Conservation (phyloP, 2,888 invertebrate genomes). For the Chydorus sphaericus region DNA sequence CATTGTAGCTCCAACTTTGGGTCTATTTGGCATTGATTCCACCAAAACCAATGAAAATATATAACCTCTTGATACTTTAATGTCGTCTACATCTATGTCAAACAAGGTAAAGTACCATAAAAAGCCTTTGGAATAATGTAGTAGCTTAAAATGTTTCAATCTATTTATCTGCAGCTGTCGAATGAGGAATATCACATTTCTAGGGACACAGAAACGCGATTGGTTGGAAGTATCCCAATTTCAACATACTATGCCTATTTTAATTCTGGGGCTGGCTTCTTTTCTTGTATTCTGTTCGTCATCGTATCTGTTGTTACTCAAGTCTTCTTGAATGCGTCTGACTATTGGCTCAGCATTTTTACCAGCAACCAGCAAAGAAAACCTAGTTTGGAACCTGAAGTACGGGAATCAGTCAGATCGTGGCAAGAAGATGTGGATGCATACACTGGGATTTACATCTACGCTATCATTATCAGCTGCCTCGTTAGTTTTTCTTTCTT, state of each 20-base stretch:
- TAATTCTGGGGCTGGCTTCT: constrained; percentile 46
- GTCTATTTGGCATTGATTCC: neutral
- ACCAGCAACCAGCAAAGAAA: neutral
- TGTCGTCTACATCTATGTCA: too few species aligned
- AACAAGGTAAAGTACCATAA: too few species aligned
- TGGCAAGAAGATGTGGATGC: constrained; percentile 7
- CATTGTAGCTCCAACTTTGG: too few species aligned
- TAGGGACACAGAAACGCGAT: constrained; percentile 12
- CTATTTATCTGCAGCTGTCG: too few species aligned
- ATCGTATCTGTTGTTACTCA: constrained; percentile 44
- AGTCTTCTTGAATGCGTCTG: constrained; percentile 42
- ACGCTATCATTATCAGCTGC: constrained; percentile 27
- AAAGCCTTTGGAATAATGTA: too few species aligned
- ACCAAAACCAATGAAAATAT: neutral
- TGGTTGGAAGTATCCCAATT: constrained; percentile 20
- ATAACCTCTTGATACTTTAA: too few species aligned
- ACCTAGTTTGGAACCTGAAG: too few species aligned
- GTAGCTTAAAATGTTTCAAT: neutral
- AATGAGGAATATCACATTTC: too few species aligned
- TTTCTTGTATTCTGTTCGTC: constrained; percentile 42
- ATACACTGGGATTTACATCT: constrained; percentile 27
- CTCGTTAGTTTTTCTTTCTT: constrained; percentile 26
- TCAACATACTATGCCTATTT: constrained; percentile 44
- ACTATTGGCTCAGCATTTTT: neutral
- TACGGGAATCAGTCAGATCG: too few species aligned